phyloP scores from a whole-genome alignment of 2,797 vertebrate genomes.

The Lepidocolaptes lacrymiger region DNA sequence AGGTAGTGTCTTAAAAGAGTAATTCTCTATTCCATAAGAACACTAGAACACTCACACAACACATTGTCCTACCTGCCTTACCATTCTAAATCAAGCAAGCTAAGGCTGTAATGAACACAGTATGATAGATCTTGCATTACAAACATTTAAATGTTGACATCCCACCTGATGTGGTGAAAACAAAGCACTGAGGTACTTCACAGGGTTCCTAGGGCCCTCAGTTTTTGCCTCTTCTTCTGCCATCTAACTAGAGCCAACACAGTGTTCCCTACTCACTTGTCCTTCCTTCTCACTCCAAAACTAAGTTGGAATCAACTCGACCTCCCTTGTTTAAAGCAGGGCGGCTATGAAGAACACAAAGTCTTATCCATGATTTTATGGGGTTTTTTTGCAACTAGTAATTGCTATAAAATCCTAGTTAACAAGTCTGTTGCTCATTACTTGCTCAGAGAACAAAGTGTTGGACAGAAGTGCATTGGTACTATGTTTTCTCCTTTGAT shows the following conservation, averaged over 20 bases:
- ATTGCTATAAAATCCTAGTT: background rate
- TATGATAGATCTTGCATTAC: fast-evolving
- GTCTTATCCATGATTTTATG: background rate
- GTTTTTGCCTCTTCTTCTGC: background rate
- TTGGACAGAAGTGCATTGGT: background rate
- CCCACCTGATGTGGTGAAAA: background rate
- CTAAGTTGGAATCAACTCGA: background rate
- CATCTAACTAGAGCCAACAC: background rate
- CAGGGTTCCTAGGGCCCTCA: background rate
- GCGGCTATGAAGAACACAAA: background rate
- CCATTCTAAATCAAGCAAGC: background rate
- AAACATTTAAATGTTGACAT: background rate
- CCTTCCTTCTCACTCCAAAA: background rate
- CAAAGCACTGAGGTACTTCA: background rate
- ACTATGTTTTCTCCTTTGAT: background rate
- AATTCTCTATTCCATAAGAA: background rate
- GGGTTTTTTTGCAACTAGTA: background rate
- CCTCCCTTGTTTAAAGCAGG: background rate
- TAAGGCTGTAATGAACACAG: background rate
- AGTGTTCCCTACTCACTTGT: background rate
- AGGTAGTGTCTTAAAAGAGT: background rate
- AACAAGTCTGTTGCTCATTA: background rate
- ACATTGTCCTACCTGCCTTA: background rate
- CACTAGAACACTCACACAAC: background rate
- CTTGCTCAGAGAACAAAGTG: background rate